Evolutionary conservation across 2,113 vertebrate genomes (phyloP).

Genomic region (Ailurus styani): DNA sequence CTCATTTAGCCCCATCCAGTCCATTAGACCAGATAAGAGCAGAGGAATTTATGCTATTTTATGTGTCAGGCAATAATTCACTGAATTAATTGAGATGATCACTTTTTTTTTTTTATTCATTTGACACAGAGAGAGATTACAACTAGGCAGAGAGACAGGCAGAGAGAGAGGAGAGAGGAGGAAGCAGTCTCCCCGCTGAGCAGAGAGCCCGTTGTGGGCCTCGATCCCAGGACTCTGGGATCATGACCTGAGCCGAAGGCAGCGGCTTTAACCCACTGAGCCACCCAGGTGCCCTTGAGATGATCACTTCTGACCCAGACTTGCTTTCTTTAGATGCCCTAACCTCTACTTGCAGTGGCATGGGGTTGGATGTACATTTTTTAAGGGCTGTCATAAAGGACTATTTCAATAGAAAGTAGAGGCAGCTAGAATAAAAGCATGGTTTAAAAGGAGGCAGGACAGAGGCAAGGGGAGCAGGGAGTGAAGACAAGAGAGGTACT

Average conservation of each 20-base stretch:
- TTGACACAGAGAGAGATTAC: too few species aligned
- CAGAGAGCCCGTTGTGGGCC: too few species aligned
- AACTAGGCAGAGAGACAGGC: too few species aligned
- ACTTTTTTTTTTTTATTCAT: too few species aligned
- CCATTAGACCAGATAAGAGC: not conserved
- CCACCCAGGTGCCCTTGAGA: too few species aligned
- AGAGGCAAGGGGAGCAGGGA: not conserved
- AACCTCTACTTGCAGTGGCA: not conserved
- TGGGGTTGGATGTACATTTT: not conserved
- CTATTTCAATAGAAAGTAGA: not conserved
- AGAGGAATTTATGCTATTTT: not conserved
- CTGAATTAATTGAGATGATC: not conserved
- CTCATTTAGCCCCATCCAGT: not conserved
- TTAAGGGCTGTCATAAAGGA: not conserved
- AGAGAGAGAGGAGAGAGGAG: too few species aligned
- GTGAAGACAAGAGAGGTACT: not conserved
- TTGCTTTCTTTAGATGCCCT: not conserved
- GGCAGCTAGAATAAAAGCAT: not conserved
- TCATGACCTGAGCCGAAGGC: too few species aligned
- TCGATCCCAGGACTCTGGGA: too few species aligned
- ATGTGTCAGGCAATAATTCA: not conserved
- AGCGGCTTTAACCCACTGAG: too few species aligned
- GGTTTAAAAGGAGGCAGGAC: not conserved
- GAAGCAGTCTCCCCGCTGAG: too few species aligned
- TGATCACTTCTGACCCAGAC: not conserved